Percentiles rank a stretch among this genome's conserved stretches.
phyloP scores from a whole-genome alignment of 2,113 vertebrate genomes.

The Aegotheles bennettii region DNA sequence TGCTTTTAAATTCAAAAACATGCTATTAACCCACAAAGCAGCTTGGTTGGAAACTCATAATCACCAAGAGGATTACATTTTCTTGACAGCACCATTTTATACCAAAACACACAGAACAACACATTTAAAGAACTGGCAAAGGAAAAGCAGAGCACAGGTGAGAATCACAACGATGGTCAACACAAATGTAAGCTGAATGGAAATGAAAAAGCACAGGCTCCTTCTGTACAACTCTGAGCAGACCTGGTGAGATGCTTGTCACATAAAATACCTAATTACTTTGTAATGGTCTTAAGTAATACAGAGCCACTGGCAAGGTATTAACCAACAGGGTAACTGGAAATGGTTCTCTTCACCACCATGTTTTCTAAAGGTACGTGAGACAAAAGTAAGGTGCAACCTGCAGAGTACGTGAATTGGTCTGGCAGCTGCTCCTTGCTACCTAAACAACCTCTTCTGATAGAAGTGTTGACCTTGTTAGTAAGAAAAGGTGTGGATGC shows the following conservation, averaged over 20 bases:
- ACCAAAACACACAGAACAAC: background rate
- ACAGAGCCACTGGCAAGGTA: background rate
- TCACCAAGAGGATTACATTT: background rate
- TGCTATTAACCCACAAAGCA: background rate
- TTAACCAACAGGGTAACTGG: background rate
- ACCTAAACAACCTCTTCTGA: background rate
- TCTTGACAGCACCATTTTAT: background rate
- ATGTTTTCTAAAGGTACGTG: background rate
- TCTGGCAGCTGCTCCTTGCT: background rate
- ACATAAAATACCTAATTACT: background rate
- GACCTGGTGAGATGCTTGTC: background rate
- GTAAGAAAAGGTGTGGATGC: background rate
- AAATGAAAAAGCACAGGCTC: background rate
- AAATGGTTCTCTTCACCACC: background rate
- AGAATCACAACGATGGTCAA: background rate
- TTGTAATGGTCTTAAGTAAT: background rate
- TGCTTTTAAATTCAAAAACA: background rate
- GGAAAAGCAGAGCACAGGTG: background rate
- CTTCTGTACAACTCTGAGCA: background rate
- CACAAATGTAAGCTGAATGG: background rate
- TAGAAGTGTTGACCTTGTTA: background rate
- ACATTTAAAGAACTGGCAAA: background rate
- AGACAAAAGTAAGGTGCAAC: background rate
- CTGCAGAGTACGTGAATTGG: fast-evolving
- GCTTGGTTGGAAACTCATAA: background rate